Percentiles rank a stretch among this genome's conserved stretches.
phyloP scores from a whole-genome alignment of 1,140 invertebrate species.

The Charaxes varanes region DNA sequence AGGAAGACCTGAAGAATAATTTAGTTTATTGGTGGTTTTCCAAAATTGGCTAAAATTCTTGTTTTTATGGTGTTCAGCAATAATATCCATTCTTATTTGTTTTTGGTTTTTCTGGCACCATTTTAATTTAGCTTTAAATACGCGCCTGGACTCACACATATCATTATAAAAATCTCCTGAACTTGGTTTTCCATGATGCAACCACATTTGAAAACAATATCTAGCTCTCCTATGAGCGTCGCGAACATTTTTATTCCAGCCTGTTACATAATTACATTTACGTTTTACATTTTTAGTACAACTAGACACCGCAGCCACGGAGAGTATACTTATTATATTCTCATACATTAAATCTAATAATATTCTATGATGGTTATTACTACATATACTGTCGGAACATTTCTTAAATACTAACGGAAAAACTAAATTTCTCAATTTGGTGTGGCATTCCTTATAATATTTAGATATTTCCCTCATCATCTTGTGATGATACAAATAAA shows the following conservation, averaged over 20 bases:
- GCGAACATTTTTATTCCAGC: constrained; percentile 3
- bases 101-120: constrained; percentile 7
- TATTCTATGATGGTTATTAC: background rate
- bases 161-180: background rate
- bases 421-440: too few species aligned
- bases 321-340: constrained; percentile 3
- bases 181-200: background rate
- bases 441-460: too few species aligned
- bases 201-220: background rate
- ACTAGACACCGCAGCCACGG: constrained; percentile 3
- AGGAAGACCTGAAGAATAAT: background rate
- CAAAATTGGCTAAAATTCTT: constrained; percentile 6
- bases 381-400: constrained; percentile 1
- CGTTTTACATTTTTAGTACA: background rate
- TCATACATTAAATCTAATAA: constrained; percentile 1
- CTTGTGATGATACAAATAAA: too few species aligned
- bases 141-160: background rate
- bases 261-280: background rate
- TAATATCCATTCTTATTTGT: constrained; percentile 10
- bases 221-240: background rate
- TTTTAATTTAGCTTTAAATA: constrained; percentile 4
- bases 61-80: constrained; percentile 2
- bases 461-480: too few species aligned
- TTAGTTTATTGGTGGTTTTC: constrained; percentile 7
- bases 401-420: too few species aligned